Evolutionary conservation across 2,888 invertebrate genomes (phyloP), one percentile per base, ranked within the genome.

Genomic region (Platynereis dumerilii): DNA sequence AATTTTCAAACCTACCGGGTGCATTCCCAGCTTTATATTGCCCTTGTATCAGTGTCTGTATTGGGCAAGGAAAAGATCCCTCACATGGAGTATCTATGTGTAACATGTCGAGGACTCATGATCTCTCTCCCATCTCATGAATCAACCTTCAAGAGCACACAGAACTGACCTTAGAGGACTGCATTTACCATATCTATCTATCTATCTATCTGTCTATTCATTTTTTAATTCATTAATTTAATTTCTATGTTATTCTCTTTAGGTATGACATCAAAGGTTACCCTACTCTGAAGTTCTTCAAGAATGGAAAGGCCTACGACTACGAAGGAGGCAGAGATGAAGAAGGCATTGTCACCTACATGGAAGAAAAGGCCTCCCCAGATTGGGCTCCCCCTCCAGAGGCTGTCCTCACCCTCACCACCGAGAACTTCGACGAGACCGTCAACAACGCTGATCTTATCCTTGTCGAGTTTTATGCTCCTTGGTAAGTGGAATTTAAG

Each of bases 381-480:
- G 83, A 85, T 72, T 88, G 87, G 84, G 84, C 84, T 70, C 87
- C 88, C 12, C 87, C 87, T n/a, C 84, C 86, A 56, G 83, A 84
- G 52, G 82, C 81, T 60, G 87, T 87, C 15, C 74, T 87, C 59
- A 81, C 84, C 29, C 78, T 88, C 53, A 86, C 86, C 10, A 65
- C 76, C 68, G 70, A 75, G 29, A 78, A 77, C 64, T 83, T 84
- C 74, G 82, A 84, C 27, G 83, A 84, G 1, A 80, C 82, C 65
- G 77, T 87, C 48, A 76, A 82, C n/a, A 78, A 81, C 48, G 82
- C 85, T 59, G 85, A 86, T 17, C 81, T 86, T 20, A 81, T 85
- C 28, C 78, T 88, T 39, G 85, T 88, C 20, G 87, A 87, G 74
- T 88, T 88, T 74, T 88, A 87, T 78, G 87, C 88, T n/a, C 87